Conservation (phyloP, 2,888 invertebrate genomes). For the Eustalomyia histrio region DNA sequence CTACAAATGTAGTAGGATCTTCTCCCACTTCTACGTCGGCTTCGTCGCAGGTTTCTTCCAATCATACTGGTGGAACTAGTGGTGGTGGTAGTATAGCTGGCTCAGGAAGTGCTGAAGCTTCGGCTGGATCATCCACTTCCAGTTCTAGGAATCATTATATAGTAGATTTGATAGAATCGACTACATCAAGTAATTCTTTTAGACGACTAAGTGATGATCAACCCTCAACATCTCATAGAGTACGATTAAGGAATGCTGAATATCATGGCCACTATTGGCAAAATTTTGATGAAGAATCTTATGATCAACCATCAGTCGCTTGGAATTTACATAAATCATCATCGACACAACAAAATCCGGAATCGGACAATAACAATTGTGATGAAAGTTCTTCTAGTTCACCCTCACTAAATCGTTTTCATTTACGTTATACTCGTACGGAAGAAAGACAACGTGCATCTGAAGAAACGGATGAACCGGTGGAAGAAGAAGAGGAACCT, state of each 20-base stretch:
- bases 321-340: conserved; percentile 63
- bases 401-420: conserved; percentile 47
- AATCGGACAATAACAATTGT: conserved; percentile 9
- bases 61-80: conserved; percentile 22
- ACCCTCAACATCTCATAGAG: conserved; percentile 57
- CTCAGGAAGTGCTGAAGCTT: conserved; percentile 26
- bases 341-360: conserved; percentile 18
- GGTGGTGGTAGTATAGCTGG: conserved; percentile 20
- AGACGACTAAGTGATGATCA: conserved; percentile 59
- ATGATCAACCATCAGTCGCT: conserved; percentile 52
- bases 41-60: conserved; percentile 46
- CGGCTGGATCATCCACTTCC: conserved; percentile 40
- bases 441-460: conserved; percentile 33
- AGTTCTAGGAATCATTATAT: conserved; percentile 41
- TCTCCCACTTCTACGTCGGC: conserved; percentile 61
- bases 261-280: conserved; percentile 43
- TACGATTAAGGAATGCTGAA: conserved; percentile 48
- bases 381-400: conserved; percentile 36
- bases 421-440: conserved; percentile 48
- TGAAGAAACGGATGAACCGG: neutral
- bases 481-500: conserved; percentile 39
- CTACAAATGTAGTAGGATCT: conserved; percentile 60
- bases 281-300: conserved; percentile 53
- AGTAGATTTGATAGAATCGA: conserved; percentile 55
- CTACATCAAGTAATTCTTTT: conserved; percentile 47